phyloP scores from a whole-genome alignment of 2,113 vertebrate genomes.

The Macrotus californicus region DNA sequence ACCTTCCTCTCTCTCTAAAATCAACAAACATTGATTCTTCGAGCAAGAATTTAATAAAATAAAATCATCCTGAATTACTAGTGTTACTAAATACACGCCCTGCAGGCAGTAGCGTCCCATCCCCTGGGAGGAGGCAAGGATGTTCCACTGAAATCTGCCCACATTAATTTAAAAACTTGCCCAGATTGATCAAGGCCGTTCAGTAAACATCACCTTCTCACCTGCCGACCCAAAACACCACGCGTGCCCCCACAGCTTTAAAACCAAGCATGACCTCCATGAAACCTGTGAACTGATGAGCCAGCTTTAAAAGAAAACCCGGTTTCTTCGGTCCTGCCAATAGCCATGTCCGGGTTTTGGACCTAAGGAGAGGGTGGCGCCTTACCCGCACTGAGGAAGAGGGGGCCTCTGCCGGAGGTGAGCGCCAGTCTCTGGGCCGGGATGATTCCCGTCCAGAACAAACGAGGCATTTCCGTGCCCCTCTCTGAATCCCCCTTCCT shows the following conservation, averaged over 20 bases:
- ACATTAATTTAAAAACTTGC: background rate
- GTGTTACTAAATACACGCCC: background rate
- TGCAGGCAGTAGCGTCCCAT: background rate
- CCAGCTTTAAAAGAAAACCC: background rate
- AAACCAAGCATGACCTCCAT: background rate
- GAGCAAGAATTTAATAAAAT: background rate
- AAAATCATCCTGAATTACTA: background rate
- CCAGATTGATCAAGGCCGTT: background rate
- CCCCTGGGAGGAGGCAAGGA: background rate
- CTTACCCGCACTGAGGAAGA: background rate
- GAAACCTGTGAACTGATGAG: background rate
- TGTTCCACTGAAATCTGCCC: background rate
- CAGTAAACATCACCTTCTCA: background rate
- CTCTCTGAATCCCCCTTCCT: background rate
- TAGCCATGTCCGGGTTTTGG: background rate
- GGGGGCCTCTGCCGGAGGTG: rapidly evolving
- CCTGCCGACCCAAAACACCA: background rate
- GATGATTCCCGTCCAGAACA: background rate
- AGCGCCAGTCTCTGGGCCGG: background rate
- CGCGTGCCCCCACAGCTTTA: background rate
- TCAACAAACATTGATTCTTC: too few species aligned
- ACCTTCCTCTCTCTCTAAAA: too few species aligned
- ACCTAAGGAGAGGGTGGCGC: background rate
- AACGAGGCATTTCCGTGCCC: background rate
- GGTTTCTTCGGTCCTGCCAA: background rate